Evolutionary conservation across 2,888 invertebrate species (phyloP).

Genomic region (Ophion ventricosus): DNA sequence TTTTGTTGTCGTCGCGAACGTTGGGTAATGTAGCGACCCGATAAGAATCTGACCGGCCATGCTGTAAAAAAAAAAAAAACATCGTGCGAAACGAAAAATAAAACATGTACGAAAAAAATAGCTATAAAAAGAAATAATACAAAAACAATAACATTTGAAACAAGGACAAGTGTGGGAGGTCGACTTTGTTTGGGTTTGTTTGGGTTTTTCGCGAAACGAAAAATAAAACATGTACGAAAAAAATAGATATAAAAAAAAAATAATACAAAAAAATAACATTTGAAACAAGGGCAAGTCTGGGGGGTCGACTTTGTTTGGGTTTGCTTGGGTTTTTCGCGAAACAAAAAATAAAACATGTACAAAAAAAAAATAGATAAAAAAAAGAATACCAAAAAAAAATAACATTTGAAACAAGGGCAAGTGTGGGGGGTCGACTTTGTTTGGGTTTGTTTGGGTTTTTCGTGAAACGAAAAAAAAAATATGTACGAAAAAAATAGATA

Average conservation of each 20-base stretch:
- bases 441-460: neutral
- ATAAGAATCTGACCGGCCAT: constrained; percentile 98
- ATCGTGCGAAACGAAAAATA: constrained; percentile 69
- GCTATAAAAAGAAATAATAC: constrained; percentile 61
- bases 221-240: constrained; percentile 71
- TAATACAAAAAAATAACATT: constrained; percentile 43
- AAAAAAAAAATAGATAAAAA: constrained; percentile 63
- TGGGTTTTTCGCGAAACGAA: constrained; percentile 49
- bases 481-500: constrained; percentile 60
- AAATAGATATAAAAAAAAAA: constrained; percentile 62
- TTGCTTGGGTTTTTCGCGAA: constrained; percentile 27
- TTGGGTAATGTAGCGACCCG: constrained; percentile 97
- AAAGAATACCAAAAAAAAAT: constrained; percentile 55
- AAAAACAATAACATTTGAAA: constrained; percentile 28
- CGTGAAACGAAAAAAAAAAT: constrained; percentile 69
- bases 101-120: constrained; percentile 69
- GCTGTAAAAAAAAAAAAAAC: constrained; percentile 86
- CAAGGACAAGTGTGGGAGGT: neutral
- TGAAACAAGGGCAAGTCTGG: neutral
- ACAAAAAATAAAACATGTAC: constrained; percentile 71
- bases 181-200: neutral
- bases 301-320: neutral
- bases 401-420: neutral
- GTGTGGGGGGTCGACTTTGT: neutral
- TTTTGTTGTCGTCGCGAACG: constrained; percentile 97